Percentiles rank a stretch among this genome's conserved stretches.
Conservation (phyloP, 2,888 invertebrate genomes). For the Spatulosminthurus flaviceps region DNA sequence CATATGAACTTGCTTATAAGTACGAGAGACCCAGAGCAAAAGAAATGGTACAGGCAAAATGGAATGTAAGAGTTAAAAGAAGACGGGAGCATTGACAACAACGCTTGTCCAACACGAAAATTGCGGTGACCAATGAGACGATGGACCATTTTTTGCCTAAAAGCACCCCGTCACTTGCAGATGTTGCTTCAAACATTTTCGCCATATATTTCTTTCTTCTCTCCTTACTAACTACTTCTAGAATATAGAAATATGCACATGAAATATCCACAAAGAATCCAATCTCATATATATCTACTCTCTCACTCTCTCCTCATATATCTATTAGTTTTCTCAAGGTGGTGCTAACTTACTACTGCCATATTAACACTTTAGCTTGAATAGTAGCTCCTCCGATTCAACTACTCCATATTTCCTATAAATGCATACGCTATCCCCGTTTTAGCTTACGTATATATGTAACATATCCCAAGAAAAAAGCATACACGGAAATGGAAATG, state of each 20-base stretch:
- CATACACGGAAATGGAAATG: too few species aligned
- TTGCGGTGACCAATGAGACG: constrained; percentile 57
- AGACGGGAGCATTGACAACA: constrained; percentile 52
- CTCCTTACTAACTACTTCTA: background rate
- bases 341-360: background rate
- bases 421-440: too few species aligned
- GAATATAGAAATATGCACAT: background rate
- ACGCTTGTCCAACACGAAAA: constrained; percentile 52
- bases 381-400: too few species aligned
- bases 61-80: background rate
- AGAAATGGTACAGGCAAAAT: background rate
- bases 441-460: too few species aligned
- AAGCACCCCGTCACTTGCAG: constrained; percentile 62
- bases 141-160: constrained; percentile 58
- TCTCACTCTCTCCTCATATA: too few species aligned
- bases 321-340: constrained; percentile 4
- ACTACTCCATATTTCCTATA: too few species aligned
- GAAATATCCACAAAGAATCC: background rate
- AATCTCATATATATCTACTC: too few species aligned
- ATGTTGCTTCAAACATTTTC: constrained; percentile 60
- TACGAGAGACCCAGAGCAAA: too few species aligned
- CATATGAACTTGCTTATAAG: too few species aligned
- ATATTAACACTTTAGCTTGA: background rate
- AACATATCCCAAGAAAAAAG: too few species aligned
- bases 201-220: constrained; percentile 44